phyloP scores from a whole-genome alignment of 2,888 invertebrate species.

The Chloroclystis v-ata region DNA sequence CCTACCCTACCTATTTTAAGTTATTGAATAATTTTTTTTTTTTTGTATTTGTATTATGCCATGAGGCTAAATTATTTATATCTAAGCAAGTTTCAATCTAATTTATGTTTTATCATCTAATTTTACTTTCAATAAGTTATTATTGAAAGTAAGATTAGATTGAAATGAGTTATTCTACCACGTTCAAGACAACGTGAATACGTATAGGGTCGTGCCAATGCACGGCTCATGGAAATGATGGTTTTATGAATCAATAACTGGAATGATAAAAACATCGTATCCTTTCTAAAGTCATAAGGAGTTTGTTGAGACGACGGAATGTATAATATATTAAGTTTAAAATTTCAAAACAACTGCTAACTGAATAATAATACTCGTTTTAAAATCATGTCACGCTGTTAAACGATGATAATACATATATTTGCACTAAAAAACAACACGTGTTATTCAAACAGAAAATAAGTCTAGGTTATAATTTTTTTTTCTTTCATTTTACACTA shows the following conservation, averaged over 20 bases:
- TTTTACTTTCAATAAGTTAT: too few relatives aligned
- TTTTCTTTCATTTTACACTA: too few relatives aligned
- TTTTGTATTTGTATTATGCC: neutral
- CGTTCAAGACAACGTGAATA: slow-evolving; percentile 57
- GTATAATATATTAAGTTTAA: slow-evolving; percentile 27
- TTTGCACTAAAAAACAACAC: too few relatives aligned
- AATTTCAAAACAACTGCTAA: neutral
- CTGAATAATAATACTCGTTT: too few relatives aligned
- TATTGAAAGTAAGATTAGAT: slow-evolving; percentile 59
- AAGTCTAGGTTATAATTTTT: too few relatives aligned
- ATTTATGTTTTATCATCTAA: too few relatives aligned
- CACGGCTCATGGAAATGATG: slow-evolving; percentile 45
- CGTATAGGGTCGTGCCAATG: slow-evolving; percentile 10
- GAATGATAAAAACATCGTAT: slow-evolving; percentile 48
- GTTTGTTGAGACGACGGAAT: slow-evolving; percentile 35
- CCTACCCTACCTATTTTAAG: too few relatives aligned
- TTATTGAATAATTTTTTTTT: too few relatives aligned
- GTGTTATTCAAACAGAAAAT: too few relatives aligned
- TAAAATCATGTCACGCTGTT: too few relatives aligned
- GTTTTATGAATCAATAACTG: slow-evolving; percentile 64
- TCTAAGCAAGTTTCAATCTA: slow-evolving; percentile 25
- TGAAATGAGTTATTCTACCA: slow-evolving; percentile 48
- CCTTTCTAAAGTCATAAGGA: slow-evolving; percentile 37
- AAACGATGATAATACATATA: too few relatives aligned
- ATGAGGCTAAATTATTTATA: neutral